Percentiles rank a stretch among this genome's conserved stretches.
Evolutionary conservation across 2,888 invertebrate genomes (phyloP).

Genomic region (Drosophila melanocephala): DNA sequence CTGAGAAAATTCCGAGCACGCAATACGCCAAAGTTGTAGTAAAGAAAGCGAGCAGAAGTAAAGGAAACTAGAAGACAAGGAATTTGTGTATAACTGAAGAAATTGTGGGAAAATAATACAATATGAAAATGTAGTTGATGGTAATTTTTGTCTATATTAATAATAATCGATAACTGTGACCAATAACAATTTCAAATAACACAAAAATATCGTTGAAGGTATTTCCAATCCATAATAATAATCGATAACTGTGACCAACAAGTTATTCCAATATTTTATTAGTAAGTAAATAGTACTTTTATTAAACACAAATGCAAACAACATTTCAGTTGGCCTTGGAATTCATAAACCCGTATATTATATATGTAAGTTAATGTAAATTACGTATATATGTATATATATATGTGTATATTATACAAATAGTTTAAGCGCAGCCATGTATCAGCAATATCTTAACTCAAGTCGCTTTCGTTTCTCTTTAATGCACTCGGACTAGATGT

Average conservation of each 20-base stretch:
- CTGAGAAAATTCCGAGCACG: slow-evolving; percentile 31
- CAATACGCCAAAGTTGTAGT: slow-evolving; percentile 33
- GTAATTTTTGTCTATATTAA: background rate
- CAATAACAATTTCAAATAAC: background rate
- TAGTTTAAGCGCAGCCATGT: background rate
- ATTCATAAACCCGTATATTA: background rate
- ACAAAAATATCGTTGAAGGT: background rate
- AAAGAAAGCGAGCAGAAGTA: background rate
- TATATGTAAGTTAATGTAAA: background rate
- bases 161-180: background rate
- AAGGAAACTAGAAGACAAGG: background rate
- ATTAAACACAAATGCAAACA: background rate
- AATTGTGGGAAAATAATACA: background rate
- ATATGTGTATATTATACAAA: background rate
- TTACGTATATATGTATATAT: background rate
- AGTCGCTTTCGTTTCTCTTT: slow-evolving; percentile 5
- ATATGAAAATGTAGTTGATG: background rate
- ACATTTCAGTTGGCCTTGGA: background rate
- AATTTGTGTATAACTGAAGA: background rate
- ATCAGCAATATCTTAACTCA: slow-evolving; percentile 6
- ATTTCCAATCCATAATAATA: background rate
- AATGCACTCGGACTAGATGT: slow-evolving; percentile 20
- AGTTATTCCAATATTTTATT: background rate
- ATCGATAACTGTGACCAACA: too few species aligned
- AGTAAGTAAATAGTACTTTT: background rate